These are phyloP conservation scores for Lacerta agilis DNA, from an alignment of 2,797 vertebrate species.

Conservation along the genomic window DNA sequence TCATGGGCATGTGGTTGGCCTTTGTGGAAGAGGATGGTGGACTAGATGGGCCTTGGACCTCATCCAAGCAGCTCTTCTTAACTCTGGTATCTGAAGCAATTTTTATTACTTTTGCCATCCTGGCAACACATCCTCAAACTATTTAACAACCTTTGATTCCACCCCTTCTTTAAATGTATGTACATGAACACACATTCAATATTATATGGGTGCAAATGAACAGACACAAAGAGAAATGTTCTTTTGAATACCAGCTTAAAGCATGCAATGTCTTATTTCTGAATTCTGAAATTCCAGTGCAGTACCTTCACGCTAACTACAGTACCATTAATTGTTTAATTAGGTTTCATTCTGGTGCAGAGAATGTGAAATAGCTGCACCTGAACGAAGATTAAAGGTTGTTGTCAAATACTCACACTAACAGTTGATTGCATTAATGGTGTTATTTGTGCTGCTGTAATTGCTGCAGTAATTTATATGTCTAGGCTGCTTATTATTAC, in stretches of 20 bases:
- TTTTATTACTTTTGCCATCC: not conserved
- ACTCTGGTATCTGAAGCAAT: not conserved
- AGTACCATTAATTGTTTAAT: slow-evolving; percentile 62
- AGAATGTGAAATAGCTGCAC: slow-evolving; percentile 47
- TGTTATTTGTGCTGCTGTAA: slow-evolving; percentile 63
- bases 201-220: not conserved
- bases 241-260: slow-evolving; percentile 31
- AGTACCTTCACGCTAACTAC: slow-evolving; percentile 59
- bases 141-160: not conserved
- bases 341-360: slow-evolving; percentile 45
- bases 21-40: too few relatives aligned
- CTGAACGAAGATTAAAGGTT: slow-evolving; percentile 60
- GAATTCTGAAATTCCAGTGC: slow-evolving; percentile 56
- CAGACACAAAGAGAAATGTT: not conserved
- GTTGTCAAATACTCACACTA: slow-evolving; percentile 61
- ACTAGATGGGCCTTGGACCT: too few relatives aligned
- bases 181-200: too few relatives aligned
- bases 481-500: slow-evolving; percentile 47
- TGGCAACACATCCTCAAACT: not conserved
- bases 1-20: too few relatives aligned
- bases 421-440: slow-evolving; percentile 52
- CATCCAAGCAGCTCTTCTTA: not conserved
- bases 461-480: slow-evolving; percentile 54
- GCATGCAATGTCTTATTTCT: slow-evolving; percentile 19
- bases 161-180: too few relatives aligned